Conservation (phyloP, 2,888 invertebrate species). For the Plagodis pulveraria region DNA sequence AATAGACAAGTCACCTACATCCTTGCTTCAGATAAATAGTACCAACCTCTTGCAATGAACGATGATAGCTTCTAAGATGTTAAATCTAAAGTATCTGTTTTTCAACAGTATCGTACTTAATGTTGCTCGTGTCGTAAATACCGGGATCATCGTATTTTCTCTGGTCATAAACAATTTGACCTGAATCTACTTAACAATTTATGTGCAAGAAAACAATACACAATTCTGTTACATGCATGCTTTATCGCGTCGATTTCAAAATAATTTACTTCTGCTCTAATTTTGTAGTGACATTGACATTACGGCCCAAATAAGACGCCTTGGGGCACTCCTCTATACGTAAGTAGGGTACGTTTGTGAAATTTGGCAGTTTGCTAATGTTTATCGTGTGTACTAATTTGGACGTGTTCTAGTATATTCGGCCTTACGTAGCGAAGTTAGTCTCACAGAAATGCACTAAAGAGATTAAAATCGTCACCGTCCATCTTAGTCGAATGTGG, state of each 20-base stretch:
- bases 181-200: conserved; percentile 47
- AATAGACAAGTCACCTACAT: conserved; percentile 29
- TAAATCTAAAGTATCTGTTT: conserved; percentile 24
- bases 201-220: conserved; percentile 40
- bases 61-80: conserved; percentile 18
- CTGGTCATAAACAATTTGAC: conserved; percentile 45
- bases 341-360: conserved; percentile 36
- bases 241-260: conserved; percentile 25
- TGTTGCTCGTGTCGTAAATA: conserved; percentile 27
- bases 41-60: conserved; percentile 18
- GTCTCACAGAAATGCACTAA: conserved; percentile 25
- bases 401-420: conserved; percentile 49
- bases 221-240: conserved; percentile 21
- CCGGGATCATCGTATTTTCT: conserved; percentile 32
- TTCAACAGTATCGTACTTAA: conserved; percentile 30
- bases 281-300: conserved; percentile 55
- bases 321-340: conserved; percentile 43
- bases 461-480: conserved; percentile 51
- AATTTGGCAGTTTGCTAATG: conserved; percentile 46
- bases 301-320: conserved; percentile 48
- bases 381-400: conserved; percentile 49
- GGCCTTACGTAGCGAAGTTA: conserved; percentile 45
- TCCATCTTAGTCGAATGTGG: conserved; percentile 41
- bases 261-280: conserved; percentile 39
- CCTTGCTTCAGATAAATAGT: conserved; percentile 16